Percentiles rank a stretch among this genome's conserved stretches.
These are phyloP conservation scores for Hucho hucho DNA, from an alignment of 2,113 vertebrate genomes.

Conservation along the genomic window DNA sequence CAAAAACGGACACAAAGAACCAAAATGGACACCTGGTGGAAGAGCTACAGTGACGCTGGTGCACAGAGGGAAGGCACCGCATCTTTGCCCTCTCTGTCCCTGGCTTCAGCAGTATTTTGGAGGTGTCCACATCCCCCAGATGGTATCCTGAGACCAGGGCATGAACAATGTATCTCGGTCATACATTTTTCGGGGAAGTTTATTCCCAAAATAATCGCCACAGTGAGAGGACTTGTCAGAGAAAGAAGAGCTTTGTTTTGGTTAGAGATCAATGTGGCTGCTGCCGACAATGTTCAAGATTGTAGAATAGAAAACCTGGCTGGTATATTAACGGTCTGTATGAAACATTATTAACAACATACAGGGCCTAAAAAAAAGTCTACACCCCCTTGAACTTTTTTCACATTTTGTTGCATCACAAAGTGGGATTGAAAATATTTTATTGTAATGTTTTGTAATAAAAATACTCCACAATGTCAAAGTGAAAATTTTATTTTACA, in stretches of 20 bases:
- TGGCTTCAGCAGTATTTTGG: not conserved
- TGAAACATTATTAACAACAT: constrained; percentile 36
- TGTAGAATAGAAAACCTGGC: constrained; percentile 24
- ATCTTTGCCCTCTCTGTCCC: not conserved
- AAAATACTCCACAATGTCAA: no score
- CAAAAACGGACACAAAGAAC: no score
- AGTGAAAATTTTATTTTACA: no score
- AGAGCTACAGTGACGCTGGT: no score
- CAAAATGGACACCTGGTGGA: no score
- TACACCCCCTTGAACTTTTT: no score
- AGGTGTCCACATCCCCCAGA: not conserved
- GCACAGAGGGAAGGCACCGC: not conserved
- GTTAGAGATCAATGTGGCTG: constrained; percentile 19
- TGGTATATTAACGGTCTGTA: constrained; percentile 2
- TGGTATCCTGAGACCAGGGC: constrained; percentile 4
- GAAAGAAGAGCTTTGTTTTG: constrained; percentile 33
- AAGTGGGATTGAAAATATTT: no score
- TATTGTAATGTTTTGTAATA: no score
- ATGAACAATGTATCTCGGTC: constrained; percentile 5
- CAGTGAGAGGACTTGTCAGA: no score
- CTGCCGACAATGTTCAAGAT: constrained; percentile 17
- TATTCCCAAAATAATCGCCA: no score
- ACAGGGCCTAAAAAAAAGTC: not conserved
- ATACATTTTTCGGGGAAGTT: not conserved
- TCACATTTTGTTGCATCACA: no score